Evolutionary conservation across 37 sponge, comb jelly and placozoan species (phyloP), one percentile per base, ranked within the genome.

Genomic region (Crambe crambe): DNA sequence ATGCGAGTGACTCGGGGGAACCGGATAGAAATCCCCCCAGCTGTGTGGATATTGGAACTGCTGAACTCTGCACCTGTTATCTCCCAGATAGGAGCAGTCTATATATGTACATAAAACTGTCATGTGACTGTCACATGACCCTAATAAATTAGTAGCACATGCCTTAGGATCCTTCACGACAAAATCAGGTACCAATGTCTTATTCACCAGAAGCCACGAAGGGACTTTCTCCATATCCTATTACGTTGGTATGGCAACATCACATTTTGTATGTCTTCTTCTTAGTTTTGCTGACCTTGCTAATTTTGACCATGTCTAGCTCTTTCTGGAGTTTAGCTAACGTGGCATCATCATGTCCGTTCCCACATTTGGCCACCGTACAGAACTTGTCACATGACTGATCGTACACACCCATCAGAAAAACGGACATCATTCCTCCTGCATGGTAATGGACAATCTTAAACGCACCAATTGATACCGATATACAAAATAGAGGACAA

Each of bases 341-440:
- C 25, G 92, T 91, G 18, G 92, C 88, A 63, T 98, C 99, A 62
- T 98, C 99, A 65, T 94, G 95, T 0, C 99, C 99, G 68, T 98
- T 98, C 22, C 99, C 99, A 87, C 92, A 90, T 84, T 95, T 98
- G 72, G 90, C 89, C 37, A 98, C 99, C 1, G 99, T 98, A 23
- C 89, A 67, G 95, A 93, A 98, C 68, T 58, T 75, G 40, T 77
- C 70, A 31, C 83, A 51, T 1, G 88, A 77, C 43, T 79, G 41
- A 47, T 94, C 97, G 44, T 93, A 96, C 31, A 91, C 80, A 29
- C 99, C 99, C 99, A 98, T 98, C 70, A 98, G 79, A 68, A 95
- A 98, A 39, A 96, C 96, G 25, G 99, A 98, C 92, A 96, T 96
- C 81, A 98, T 77, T 6, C 99, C 99, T 58, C 99, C 95, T 94